Evolutionary conservation across 2,888 invertebrate species (phyloP).

Genomic region (Sisyra nigra): DNA sequence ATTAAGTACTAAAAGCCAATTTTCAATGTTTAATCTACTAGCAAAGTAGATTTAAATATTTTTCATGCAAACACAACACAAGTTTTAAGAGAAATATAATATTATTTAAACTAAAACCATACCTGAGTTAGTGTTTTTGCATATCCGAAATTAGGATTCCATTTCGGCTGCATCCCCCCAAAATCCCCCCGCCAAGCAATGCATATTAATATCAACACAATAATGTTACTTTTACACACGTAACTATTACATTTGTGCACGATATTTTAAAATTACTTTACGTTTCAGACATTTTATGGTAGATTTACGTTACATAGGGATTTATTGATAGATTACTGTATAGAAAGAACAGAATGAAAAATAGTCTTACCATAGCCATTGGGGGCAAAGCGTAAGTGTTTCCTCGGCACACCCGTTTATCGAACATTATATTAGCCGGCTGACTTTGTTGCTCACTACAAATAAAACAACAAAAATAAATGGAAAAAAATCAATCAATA

Average conservation of each 20-base stretch:
- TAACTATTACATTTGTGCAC: no score
- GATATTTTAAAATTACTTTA: background rate
- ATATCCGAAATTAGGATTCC: conserved; percentile 38
- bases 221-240: no score
- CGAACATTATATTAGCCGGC: conserved; percentile 79
- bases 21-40: no score
- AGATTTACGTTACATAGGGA: background rate
- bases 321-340: no score
- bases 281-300: background rate
- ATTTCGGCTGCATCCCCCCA: conserved; percentile 25
- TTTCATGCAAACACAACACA: no score
- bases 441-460: conserved; percentile 29
- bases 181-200: background rate
- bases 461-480: conserved; percentile 17
- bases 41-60: no score
- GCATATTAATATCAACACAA: background rate
- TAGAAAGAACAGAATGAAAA: no score
- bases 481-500: background rate
- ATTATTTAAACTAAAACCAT: no score
- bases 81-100: no score
- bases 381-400: conserved; percentile 49
- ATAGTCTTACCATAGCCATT: conserved; percentile 9
- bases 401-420: conserved; percentile 71
- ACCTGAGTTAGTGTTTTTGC: conserved; percentile 33
- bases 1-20: no score